A percentile compares a stretch with the other conserved stretches of the same genome.
These are phyloP conservation scores for Calyptomena viridis DNA, from an alignment of 2,113 vertebrate genomes.

Conservation along the genomic window DNA sequence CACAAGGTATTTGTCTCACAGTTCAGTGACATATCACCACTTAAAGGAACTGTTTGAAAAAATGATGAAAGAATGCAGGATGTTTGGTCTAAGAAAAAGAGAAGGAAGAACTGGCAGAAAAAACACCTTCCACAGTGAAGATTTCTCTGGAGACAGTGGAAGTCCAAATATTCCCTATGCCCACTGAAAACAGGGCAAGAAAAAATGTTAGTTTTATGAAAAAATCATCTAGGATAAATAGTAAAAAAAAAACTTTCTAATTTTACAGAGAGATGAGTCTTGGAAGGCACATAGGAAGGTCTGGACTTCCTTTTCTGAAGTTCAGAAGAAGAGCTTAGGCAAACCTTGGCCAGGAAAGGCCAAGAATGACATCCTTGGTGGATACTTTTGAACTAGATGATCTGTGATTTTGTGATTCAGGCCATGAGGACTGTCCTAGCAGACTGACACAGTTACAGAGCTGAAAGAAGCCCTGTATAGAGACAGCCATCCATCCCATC, in stretches of 20 bases:
- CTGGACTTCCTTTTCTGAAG: neutral
- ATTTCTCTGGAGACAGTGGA: neutral
- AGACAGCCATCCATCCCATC: neutral
- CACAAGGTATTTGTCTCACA: neutral
- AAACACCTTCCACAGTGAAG: neutral
- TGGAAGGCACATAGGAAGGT: neutral
- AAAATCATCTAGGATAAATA: neutral
- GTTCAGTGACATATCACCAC: neutral
- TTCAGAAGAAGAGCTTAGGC: neutral
- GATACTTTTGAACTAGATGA: neutral
- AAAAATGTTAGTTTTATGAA: neutral
- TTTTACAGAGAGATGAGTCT: neutral
- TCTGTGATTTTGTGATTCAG: neutral
- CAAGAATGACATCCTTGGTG: neutral
- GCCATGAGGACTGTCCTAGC: neutral
- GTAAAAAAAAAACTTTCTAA: neutral
- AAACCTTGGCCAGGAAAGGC: neutral
- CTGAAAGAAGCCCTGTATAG: neutral
- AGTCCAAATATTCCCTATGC: neutral
- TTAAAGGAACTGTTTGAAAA: neutral
- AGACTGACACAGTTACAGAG: neutral
- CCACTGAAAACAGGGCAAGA: neutral
- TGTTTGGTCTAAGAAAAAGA: neutral
- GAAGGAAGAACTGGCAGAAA: neutral
- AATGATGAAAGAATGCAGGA: neutral